These are phyloP conservation scores for Danio kyathit DNA, from an alignment of 2,797 vertebrate species.

Conservation along the genomic window DNA sequence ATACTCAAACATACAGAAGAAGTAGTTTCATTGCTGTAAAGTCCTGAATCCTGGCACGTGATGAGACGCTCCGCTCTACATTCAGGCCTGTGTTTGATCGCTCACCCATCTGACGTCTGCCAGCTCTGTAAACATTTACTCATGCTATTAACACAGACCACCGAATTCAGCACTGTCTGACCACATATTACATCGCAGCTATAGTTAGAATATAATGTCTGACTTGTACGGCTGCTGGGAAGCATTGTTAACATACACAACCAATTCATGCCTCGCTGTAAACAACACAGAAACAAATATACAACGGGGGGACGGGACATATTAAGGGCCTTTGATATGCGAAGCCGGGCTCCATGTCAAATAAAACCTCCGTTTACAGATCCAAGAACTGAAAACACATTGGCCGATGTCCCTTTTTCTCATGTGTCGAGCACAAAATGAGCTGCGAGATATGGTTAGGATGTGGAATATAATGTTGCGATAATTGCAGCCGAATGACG, in stretches of 20 bases:
- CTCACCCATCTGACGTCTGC: constrained; percentile 21
- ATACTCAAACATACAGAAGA: no score
- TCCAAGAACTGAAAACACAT: constrained; percentile 23
- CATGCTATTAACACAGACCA: constrained; percentile 53
- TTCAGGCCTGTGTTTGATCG: constrained; percentile 34
- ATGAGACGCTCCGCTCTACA: neutral
- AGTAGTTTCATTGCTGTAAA: no score
- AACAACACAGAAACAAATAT: constrained; percentile 42
- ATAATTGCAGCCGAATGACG: neutral
- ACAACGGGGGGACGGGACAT: constrained; percentile 17
- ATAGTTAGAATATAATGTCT: constrained; percentile 50
- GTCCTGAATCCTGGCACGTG: neutral
- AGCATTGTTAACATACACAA: constrained; percentile 33
- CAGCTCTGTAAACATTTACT: constrained; percentile 60
- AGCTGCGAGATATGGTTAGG: neutral
- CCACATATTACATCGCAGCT: constrained; percentile 48
- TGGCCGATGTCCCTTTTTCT: neutral
- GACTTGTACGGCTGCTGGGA: constrained; percentile 30
- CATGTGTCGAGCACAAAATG: constrained; percentile 8
- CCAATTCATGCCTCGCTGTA: constrained; percentile 33
- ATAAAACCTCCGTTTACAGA: constrained; percentile 25
- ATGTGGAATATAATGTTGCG: neutral
- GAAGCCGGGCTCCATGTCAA: constrained; percentile 21
- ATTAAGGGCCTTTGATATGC: constrained; percentile 34
- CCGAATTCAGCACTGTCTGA: constrained; percentile 57